Conservation (phyloP, 2,888 invertebrate genomes). For the Drosophila parthenogenetica region DNA sequence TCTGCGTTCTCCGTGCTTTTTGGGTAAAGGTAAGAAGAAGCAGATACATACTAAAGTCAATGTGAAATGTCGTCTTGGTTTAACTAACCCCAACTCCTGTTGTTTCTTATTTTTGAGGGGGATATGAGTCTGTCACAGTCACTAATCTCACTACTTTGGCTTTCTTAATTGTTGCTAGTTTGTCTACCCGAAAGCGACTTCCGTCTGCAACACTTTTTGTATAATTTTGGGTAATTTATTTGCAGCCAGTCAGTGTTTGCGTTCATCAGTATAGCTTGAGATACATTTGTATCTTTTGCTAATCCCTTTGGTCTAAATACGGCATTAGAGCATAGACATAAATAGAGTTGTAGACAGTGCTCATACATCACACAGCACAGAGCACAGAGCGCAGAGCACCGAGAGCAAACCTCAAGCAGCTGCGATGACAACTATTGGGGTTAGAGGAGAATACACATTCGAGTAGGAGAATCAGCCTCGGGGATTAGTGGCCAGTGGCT, state of each 20-base stretch:
- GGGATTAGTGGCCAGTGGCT: slow-evolving; percentile 54
- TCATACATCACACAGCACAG: slow-evolving; percentile 52
- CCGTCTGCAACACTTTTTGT: slow-evolving; percentile 46
- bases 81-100: not conserved
- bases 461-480: slow-evolving; percentile 24
- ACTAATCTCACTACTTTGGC: slow-evolving; percentile 63
- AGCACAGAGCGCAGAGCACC: slow-evolving; percentile 5
- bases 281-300: slow-evolving; percentile 71
- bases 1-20: not conserved
- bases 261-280: slow-evolving; percentile 51
- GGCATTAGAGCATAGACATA: slow-evolving; percentile 46
- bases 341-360: slow-evolving; percentile 57
- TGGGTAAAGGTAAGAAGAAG: slow-evolving; percentile 28
- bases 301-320: slow-evolving; percentile 74
- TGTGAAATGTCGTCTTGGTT: not conserved
- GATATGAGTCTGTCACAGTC: not conserved
- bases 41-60: not conserved
- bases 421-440: slow-evolving; percentile 54
- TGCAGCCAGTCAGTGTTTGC: slow-evolving; percentile 26
- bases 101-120: not conserved
- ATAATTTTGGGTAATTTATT: slow-evolving; percentile 69
- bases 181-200: slow-evolving; percentile 58
- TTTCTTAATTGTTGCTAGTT: slow-evolving; percentile 67
- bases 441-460: slow-evolving; percentile 1
- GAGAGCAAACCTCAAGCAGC: slow-evolving; percentile 65